Evolutionary conservation across 2,797 vertebrate species (phyloP), one percentile per base, ranked within the genome.

Genomic region (Perodicticus potto): DNA sequence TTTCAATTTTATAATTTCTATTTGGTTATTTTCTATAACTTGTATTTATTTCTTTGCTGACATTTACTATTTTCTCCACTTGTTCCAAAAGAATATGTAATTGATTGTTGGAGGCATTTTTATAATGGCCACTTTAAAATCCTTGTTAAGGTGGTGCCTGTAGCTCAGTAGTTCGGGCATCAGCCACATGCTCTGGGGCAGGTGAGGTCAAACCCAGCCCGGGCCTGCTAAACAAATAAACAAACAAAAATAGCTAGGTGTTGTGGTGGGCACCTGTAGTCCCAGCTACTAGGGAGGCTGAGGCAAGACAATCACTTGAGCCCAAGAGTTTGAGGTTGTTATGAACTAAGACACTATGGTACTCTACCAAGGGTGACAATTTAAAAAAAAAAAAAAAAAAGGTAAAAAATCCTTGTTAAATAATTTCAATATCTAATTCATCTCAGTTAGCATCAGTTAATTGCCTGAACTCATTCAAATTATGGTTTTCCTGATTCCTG

Each of bases 391-490:
- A 49, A 49, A 49, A 49, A 49, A 49, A 49, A 9, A 49, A 45
- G 14, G 11, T 49, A 49, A 49, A 91, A 95, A 93, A 93, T 81
- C 27, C 27, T 81, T 87, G 13, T 73, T 37, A 63, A 65, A 67
- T 84, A 76, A 97, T 89, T 91, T 43, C 72, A 93, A 43, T 73
- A 82, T 72, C 65, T 89, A 45, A 96, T 76, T 93, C 37, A 67
- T n/a, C n/a, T 82, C 43, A 65, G 17, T n/a, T 23, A 0, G 76
- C 49, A 34, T 55, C 49, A 55, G n/a, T 55, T 32, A 76, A 76
- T 49, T 34, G n/a, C 55, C 76, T 78, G 34, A 22, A n/a, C 76
- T 57, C 76, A 78, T 57, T 34, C 49, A 78, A 34, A 57, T n/a
- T 78, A n/a, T 55, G 6, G 49, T 78, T 78, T 78, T 78, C 22